Percentiles rank a stretch among this genome's conserved stretches.
phyloP scores from a whole-genome alignment of 2,113 vertebrate species.

The Microtus oregoni region DNA sequence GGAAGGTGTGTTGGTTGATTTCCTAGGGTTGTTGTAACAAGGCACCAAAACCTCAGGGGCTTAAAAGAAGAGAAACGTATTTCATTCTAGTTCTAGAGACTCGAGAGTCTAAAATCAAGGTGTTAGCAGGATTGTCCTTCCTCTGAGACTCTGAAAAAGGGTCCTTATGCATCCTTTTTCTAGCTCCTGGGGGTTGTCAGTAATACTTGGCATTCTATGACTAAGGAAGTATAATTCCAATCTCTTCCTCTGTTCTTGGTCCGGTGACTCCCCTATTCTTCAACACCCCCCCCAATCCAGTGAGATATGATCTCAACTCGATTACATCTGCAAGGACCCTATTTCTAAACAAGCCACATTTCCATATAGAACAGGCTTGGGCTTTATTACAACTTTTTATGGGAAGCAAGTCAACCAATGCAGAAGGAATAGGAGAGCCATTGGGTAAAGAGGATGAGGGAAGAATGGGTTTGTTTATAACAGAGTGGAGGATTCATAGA shows the following conservation, averaged over 20 bases:
- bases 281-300: not conserved
- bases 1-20: not conserved
- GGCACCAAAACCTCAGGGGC: not conserved
- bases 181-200: not conserved
- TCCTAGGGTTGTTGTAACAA: not conserved
- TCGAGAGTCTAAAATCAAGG: not conserved
- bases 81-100: not conserved
- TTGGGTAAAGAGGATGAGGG: not conserved
- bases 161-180: not conserved
- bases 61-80: not conserved
- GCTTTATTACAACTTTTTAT: not conserved
- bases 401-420: not conserved
- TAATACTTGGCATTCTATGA: too few relatives aligned
- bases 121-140: not conserved
- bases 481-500: not conserved
- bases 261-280: not conserved
- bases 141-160: not conserved
- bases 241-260: not conserved
- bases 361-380: not conserved
- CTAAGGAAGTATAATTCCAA: not conserved
- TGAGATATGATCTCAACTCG: not conserved
- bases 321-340: not conserved
- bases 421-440: not conserved
- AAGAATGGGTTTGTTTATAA: conserved; percentile 24
- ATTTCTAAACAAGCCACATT: conserved; percentile 47